Conservation (phyloP, 2,797 vertebrate species). For the Phrynocephalus forsythii region DNA sequence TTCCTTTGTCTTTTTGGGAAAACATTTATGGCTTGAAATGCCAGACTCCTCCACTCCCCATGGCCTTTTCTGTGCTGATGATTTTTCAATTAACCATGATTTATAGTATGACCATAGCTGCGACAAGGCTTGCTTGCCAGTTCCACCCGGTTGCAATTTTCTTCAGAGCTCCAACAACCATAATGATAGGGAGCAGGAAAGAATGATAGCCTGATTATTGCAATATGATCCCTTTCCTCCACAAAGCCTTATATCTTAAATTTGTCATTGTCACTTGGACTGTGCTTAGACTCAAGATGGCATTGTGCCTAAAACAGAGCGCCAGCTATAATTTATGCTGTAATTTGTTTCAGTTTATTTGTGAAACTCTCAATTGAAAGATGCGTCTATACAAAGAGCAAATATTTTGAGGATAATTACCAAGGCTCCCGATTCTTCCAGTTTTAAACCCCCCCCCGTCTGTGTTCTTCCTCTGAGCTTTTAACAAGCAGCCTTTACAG, state of each 20-base stretch:
- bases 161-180: slow-evolving; percentile 15
- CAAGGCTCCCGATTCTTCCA: neutral
- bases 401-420: neutral
- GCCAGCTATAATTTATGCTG: neutral
- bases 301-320: neutral
- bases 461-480: neutral
- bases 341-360: slow-evolving; percentile 40
- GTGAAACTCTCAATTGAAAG: neutral
- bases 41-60: neutral
- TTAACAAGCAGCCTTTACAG: slow-evolving; percentile 6
- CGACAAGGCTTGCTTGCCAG: slow-evolving; percentile 18
- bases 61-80: neutral
- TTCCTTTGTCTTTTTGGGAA: neutral
- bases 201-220: slow-evolving; percentile 2
- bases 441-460: neutral
- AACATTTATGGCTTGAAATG: slow-evolving; percentile 12
- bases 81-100: slow-evolving; percentile 39
- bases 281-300: neutral
- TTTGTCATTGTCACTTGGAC: neutral
- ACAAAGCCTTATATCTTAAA: slow-evolving; percentile 15
- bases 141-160: slow-evolving; percentile 16
- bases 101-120: slow-evolving; percentile 22
- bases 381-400: neutral
- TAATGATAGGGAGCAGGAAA: slow-evolving; percentile 5
- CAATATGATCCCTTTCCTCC: slow-evolving; percentile 15